Percentiles rank a stretch among this genome's conserved stretches.
Conservation (phyloP, 2,888 invertebrate species). For the Acanthosepion pharaonis region DNA sequence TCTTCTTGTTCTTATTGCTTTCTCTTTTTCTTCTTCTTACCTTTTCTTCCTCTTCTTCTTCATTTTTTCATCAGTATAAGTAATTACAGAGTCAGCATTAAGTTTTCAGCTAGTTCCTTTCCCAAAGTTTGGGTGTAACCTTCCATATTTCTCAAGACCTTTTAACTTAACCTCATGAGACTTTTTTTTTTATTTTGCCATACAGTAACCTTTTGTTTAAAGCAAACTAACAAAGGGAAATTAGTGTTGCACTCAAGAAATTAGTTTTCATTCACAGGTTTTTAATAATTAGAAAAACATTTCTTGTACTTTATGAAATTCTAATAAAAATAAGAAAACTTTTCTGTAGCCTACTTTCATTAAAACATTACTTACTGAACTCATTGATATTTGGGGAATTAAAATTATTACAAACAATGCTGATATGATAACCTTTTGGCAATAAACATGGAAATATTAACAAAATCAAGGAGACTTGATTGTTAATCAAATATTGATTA, state of each 20-base stretch:
- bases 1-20: not conserved
- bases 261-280: not conserved
- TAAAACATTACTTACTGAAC: too few relatives aligned
- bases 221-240: not conserved
- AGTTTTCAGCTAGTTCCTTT: not conserved
- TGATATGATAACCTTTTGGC: too few relatives aligned
- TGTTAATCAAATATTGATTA: too few relatives aligned
- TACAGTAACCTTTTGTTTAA: not conserved
- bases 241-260: not conserved
- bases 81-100: not conserved
- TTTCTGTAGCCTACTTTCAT: too few relatives aligned
- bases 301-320: not conserved
- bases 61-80: not conserved
- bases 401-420: too few relatives aligned
- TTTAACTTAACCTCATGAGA: constrained; percentile 7
- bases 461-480: too few relatives aligned
- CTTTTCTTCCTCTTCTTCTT: too few relatives aligned
- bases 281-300: not conserved
- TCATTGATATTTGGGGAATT: too few relatives aligned
- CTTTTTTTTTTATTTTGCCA: not conserved
- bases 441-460: too few relatives aligned
- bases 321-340: too few relatives aligned
- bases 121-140: not conserved
- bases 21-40: too few relatives aligned
- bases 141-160: constrained; percentile 16